Percentiles rank a stretch among this genome's conserved stretches.
Evolutionary conservation across 2,888 invertebrate genomes (phyloP).

Genomic region (Ditylenchus weischeri): DNA sequence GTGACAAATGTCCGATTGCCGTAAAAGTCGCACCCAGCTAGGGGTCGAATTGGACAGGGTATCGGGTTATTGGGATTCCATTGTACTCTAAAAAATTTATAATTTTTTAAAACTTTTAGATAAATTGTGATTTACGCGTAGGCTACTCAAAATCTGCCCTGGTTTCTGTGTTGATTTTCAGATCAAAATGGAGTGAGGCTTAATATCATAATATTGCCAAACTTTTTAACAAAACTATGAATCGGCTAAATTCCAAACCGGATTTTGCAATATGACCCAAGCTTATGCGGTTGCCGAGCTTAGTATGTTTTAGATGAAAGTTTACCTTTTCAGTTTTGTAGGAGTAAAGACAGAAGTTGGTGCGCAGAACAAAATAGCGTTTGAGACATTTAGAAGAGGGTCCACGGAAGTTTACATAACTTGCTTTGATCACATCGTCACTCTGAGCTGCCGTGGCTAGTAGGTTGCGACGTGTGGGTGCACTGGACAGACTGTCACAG

Average conservation of each 20-base stretch:
- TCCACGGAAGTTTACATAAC: conserved; percentile 42
- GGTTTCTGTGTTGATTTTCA: too few relatives aligned
- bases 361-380: conserved; percentile 52
- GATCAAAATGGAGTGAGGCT: too few relatives aligned
- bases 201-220: too few relatives aligned
- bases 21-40: too few relatives aligned
- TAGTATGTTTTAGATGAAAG: neutral
- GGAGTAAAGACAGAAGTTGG: conserved; percentile 56
- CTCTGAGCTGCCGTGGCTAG: conserved; percentile 18
- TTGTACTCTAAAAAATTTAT: too few relatives aligned
- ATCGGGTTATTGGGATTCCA: too few relatives aligned
- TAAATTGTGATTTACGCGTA: too few relatives aligned
- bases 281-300: too few relatives aligned
- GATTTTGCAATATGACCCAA: neutral
- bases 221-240: too few relatives aligned
- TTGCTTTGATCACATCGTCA: conserved; percentile 27
- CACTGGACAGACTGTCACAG: conserved; percentile 10
- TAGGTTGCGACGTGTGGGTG: conserved; percentile 17
- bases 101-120: too few relatives aligned
- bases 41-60: neutral
- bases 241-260: neutral
- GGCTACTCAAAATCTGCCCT: too few relatives aligned
- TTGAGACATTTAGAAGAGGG: conserved; percentile 39
- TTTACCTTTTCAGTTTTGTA: conserved; percentile 47
- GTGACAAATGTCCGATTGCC: too few relatives aligned